These are phyloP conservation scores for Dinomys branickii DNA, from an alignment of 2,113 vertebrate species.

Conservation along the genomic window DNA sequence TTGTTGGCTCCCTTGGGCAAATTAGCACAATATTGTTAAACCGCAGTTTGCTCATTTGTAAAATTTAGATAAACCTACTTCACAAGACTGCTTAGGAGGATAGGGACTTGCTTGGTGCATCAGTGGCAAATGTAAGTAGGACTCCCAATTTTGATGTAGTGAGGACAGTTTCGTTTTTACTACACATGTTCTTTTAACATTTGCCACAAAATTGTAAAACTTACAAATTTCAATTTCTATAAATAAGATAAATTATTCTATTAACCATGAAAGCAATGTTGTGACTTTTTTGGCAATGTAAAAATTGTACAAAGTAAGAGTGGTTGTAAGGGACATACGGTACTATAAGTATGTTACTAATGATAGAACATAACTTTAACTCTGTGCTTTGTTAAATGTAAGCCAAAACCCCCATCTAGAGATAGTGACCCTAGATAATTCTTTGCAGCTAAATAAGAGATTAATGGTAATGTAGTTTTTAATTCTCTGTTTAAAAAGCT, in stretches of 20 bases:
- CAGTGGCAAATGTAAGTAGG: not conserved
- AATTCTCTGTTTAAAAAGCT: not conserved
- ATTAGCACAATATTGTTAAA: not conserved
- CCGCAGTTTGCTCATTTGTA: not conserved
- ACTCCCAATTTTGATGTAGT: not conserved
- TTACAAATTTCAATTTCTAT: not conserved
- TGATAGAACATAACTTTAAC: not conserved
- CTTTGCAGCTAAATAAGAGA: not conserved
- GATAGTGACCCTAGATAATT: not conserved
- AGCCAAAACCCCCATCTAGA: not conserved
- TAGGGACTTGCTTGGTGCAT: not conserved
- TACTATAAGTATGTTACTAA: not conserved
- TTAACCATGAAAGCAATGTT: not conserved
- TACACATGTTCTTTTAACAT: not conserved
- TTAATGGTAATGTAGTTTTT: not conserved
- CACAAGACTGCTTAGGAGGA: not conserved
- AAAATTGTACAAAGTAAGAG: not conserved
- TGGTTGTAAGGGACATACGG: not conserved
- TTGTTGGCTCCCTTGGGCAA: not conserved
- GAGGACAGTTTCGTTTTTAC: constrained; percentile 11
- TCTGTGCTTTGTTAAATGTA: not conserved
- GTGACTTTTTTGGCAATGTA: not conserved
- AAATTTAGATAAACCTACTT: not conserved
- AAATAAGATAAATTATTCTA: not conserved
- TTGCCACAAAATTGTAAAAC: not conserved